A percentile compares a stretch with the other conserved stretches of the same genome.
These are phyloP conservation scores for Smithornis capensis DNA, from an alignment of 2,113 vertebrate species.

Conservation along the genomic window DNA sequence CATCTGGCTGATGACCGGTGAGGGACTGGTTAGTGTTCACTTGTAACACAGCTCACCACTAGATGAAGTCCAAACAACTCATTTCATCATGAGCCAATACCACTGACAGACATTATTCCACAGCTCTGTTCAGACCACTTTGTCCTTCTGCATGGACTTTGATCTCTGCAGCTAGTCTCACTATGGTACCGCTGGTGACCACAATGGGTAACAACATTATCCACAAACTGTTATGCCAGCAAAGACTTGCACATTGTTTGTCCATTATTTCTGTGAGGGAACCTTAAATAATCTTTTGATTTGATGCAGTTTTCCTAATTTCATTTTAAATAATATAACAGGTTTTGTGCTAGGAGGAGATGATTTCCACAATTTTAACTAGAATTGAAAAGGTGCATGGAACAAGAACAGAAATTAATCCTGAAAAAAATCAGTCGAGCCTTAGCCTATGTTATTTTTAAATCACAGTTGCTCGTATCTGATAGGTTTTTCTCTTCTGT, in stretches of 20 bases:
- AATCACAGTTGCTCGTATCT: neutral
- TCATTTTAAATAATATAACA: neutral
- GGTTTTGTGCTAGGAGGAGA: neutral
- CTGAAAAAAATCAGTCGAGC: neutral
- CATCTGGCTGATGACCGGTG: slow-evolving; percentile 12
- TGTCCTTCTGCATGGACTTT: neutral
- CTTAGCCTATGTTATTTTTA: neutral
- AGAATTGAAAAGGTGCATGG: neutral
- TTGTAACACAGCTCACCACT: neutral
- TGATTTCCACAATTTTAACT: slow-evolving; percentile 33
- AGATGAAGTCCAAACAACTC: neutral
- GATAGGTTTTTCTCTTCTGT: rapidly evolving
- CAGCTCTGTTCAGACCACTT: neutral
- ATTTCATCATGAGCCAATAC: neutral
- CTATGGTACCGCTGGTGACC: neutral
- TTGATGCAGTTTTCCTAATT: neutral
- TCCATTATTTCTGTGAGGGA: neutral
- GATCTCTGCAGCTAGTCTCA: neutral
- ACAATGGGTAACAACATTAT: rapidly evolving
- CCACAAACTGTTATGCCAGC: neutral
- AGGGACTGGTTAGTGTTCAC: neutral
- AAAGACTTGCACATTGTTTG: neutral
- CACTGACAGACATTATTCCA: neutral
- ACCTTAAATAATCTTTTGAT: slow-evolving; percentile 1
- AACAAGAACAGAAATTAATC: neutral